Evolutionary conservation across 2,888 invertebrate species (phyloP).

Genomic region (Agrochola circellaris): DNA sequence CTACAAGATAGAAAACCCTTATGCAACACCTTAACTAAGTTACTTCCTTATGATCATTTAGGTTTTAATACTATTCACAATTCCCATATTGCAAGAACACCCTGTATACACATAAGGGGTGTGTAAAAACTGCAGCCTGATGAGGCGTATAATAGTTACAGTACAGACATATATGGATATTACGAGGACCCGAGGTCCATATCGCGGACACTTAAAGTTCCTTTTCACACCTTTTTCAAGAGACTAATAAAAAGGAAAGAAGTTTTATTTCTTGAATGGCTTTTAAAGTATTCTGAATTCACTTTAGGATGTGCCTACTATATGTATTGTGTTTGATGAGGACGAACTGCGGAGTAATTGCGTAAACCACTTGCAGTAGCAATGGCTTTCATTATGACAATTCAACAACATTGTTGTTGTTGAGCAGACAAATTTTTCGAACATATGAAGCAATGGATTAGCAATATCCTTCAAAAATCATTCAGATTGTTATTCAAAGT

Average conservation of each 20-base stretch:
- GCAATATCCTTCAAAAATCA: too few species aligned
- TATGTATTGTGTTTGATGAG: constrained; percentile 13
- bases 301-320: constrained; percentile 48
- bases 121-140: constrained; percentile 38
- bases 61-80: not conserved
- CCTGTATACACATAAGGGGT: constrained; percentile 31
- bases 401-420: too few species aligned
- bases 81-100: not conserved
- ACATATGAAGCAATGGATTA: too few species aligned
- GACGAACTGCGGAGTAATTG: not conserved
- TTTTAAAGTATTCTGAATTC: constrained; percentile 52
- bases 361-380: too few species aligned
- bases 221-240: constrained; percentile 65
- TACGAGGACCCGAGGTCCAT: constrained; percentile 31
- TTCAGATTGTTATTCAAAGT: too few species aligned
- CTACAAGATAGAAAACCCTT: not conserved
- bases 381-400: too few species aligned
- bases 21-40: not conserved
- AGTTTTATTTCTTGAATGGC: constrained; percentile 53
- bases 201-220: constrained; percentile 45
- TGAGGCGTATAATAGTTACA: constrained; percentile 51
- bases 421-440: too few species aligned
- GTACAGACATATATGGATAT: constrained; percentile 51
- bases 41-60: not conserved
- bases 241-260: constrained; percentile 55